Evolutionary conservation across 2,888 invertebrate species (phyloP), one percentile per base, ranked within the genome.

Genomic region (Limulus polyphemus): DNA sequence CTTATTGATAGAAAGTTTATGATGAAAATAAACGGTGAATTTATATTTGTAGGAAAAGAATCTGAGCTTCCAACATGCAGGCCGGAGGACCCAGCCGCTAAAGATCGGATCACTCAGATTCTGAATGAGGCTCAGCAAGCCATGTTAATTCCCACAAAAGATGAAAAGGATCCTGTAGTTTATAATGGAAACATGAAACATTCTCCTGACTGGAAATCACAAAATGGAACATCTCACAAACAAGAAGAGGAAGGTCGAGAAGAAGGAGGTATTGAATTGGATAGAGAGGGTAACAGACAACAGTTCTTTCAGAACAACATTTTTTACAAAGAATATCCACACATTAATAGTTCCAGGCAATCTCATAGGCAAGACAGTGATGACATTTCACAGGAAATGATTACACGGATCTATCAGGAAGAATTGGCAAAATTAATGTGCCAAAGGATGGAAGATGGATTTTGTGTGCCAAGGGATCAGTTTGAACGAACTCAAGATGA

Each of bases 321-420:
- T 12, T 52, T 59, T 52, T 60, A 65, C 54, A 56, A 55, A 17
- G 13, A 55, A 17, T 32, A 16, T 16, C 32, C 32, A 32, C 32
- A 32, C 7, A 32, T 32, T 32, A 64, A 66, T 49, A 55, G 58
- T 48, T 64, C 59, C 51, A n/a, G 51, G 51, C 51, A n/a, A 1
- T n/a, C 51, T 51, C n/a, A 51, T 10, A 56, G 46, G 17, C 46
- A 56, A 16, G 88, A 90, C 77, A 90, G 90, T 78, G 91, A 89
- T 77, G 93, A 94, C 79, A 89, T 95, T 78, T 89, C 95, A 50
- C 95, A 95, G 75, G 97, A 98, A 75, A 93, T 94, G 78, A 90
- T 95, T 72, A 87, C 90, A 50, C 83, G 92, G 73, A 90, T 95
- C 73, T 95, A 95, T 75, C 93, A 95, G 73, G 93, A 94, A 75